Evolutionary conservation across 2,113 vertebrate species (phyloP), one percentile per base, ranked within the genome.

Genomic region (Gambusia affinis): DNA sequence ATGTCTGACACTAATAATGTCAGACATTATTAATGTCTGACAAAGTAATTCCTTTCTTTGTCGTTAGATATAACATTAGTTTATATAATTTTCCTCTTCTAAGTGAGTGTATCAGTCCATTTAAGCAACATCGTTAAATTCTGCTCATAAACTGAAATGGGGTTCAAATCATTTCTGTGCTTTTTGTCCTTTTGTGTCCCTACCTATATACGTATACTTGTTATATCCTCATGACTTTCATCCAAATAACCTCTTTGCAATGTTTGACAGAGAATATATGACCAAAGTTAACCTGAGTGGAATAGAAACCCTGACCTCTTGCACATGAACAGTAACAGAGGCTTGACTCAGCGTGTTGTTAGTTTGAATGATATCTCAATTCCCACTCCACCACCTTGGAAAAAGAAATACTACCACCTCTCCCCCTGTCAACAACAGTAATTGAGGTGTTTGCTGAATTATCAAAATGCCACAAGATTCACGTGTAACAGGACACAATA

Each of bases 301-400:
- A 90, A 90, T 90, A 69, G 87, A 90, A 91, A 90, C 93, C 92
- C 80, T 93, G 91, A 93, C 92, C 91, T 88, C 85, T 84, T 76
- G 78, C 86, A 90, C 85, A 86, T 88, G 88, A 88, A 88, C 86
- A 89, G 87, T 84, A 93, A 90, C 67, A 81, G 83, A 90, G 82
- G 80, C 82, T 89, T 73, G 90, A 93, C 88, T 93, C 94, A 92
- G 90, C 79, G 61, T 66, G 83, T 78, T 85, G 79, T 92, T 92
- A 89, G 67, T 87, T 92, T 95, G 93, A 95, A 93, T 91, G 88
- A 95, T 94, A 93, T 89, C 89, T 94, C 92, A 92, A 94, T 94
- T 93, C 86, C 84, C 89, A 85, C 81, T 89, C 76, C 67, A 70
- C 78, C 64, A 75, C 90, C 90, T 90, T 84, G 83, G 81, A 92